These are phyloP conservation scores for Micropterix aruncella DNA, from an alignment of 2,888 invertebrate genomes.

Conservation along the genomic window DNA sequence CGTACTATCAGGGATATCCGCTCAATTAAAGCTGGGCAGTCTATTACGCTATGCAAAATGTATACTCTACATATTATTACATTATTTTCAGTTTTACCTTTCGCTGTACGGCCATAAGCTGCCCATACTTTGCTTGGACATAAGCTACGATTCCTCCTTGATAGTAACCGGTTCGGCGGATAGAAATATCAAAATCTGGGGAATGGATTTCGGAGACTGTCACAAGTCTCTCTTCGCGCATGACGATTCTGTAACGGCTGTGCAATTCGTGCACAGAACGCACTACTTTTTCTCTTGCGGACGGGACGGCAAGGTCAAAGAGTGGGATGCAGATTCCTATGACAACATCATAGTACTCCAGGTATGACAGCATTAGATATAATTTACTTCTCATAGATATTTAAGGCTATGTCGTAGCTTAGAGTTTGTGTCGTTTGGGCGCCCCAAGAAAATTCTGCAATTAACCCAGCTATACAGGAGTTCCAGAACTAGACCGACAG, in stretches of 20 bases:
- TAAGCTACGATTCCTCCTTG: conserved; percentile 73
- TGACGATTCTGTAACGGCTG: conserved; percentile 82
- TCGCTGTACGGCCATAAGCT: conserved; percentile 93
- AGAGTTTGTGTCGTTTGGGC: too few species aligned
- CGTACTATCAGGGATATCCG: too few species aligned
- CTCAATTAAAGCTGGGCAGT: too few species aligned
- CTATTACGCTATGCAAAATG: too few species aligned
- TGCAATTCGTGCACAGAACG: conserved; percentile 81
- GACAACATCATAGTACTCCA: conserved; percentile 79
- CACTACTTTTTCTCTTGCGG: conserved; percentile 90
- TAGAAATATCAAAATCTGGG: conserved; percentile 95
- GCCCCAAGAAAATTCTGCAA: too few species aligned
- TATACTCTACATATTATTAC: too few species aligned
- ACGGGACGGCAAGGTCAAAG: conserved; percentile 87
- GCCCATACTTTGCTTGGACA: conserved; percentile 87
- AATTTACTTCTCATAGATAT: too few species aligned
- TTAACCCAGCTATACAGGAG: too few species aligned
- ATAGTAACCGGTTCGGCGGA: conserved; percentile 93
- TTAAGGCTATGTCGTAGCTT: too few species aligned
- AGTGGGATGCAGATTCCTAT: conserved; percentile 94
- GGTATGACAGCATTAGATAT: too few species aligned
- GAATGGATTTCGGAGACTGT: conserved; percentile 97
- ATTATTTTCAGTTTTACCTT: conserved; percentile 61
- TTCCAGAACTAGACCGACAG: too few species aligned
- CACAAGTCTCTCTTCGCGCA: conserved; percentile 93